Evolutionary conservation across 2,113 vertebrate genomes (phyloP), one percentile per base, ranked within the genome.

Genomic region (Chaetops frenatus): DNA sequence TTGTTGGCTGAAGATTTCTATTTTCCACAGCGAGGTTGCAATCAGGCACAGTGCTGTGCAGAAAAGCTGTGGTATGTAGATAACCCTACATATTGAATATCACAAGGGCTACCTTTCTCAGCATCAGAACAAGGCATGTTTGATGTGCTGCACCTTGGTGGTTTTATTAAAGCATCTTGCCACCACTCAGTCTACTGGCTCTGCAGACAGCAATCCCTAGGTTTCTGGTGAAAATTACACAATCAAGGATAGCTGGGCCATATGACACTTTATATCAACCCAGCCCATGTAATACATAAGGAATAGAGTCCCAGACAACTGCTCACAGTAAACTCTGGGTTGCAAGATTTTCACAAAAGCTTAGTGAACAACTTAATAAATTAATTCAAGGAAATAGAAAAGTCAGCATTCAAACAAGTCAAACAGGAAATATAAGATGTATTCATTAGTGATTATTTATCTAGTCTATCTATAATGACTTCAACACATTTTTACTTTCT

Each of bases 11-110:
- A 36, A 66, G 22, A n/a, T 12, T 3, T 21, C 4, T 11, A 1
- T 40, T 92, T 90, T 35, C 31, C 35, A 67, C 62, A 44, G 27
- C 0, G 0, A 77, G 13, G 11, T 20, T 6, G 20, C 17, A 73
- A 53, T 25, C 21, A 45, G n/a, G 6, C 16, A 15, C 8, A n/a
- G n/a, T n/a, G n/a, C n/a, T n/a, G n/a, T n/a, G 23, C 0, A 42
- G 40, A 57, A 66, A 53, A 57, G 6, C 6, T 60, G 14, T 9
- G 35, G 4, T 18, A 27, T 24, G 5, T 1, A 48, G 7, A 15
- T 8, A 36, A 31, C 5, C 9, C 13, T 33, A 56, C 6, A 22
- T 8, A 38, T 2, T 8, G 33, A 53, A 11, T 24, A 22, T 6
- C 44, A 19, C 11, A 24, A 57, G 5, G 8, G 21, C 28, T 79